These are phyloP conservation scores for Eupithecia tripunctaria DNA, from an alignment of 2,888 invertebrate species.

Conservation along the genomic window DNA sequence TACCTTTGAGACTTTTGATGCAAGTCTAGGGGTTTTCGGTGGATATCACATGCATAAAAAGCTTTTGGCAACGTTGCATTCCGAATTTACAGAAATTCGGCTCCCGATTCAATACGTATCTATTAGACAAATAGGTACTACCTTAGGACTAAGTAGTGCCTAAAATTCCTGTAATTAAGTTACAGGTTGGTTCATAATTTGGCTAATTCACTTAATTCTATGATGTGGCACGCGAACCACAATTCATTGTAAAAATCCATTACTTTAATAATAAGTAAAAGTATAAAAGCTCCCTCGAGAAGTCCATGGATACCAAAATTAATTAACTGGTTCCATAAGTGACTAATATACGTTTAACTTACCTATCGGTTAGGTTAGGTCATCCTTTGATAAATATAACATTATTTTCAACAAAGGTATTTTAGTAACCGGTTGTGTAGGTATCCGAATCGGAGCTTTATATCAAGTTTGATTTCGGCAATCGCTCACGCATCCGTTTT, in stretches of 20 bases:
- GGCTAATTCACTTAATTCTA: not conserved
- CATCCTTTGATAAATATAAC: not conserved
- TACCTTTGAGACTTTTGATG: too few species aligned
- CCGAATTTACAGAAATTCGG: too few species aligned
- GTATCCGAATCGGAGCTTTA: not conserved
- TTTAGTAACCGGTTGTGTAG: conserved; percentile 11
- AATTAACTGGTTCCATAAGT: not conserved
- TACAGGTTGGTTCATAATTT: not conserved
- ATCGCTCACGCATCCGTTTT: not conserved
- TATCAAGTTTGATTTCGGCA: conserved; percentile 7
- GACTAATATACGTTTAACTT: not conserved
- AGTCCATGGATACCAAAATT: not conserved
- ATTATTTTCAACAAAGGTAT: not conserved
- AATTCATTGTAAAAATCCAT: not conserved
- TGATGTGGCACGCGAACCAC: not conserved
- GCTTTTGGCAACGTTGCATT: too few species aligned
- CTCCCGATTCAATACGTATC: too few species aligned
- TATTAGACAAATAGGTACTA: too few species aligned
- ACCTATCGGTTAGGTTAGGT: not conserved
- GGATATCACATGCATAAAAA: too few species aligned
- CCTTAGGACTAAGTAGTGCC: not conserved
- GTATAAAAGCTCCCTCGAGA: not conserved
- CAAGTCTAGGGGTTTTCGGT: too few species aligned
- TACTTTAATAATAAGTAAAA: not conserved
- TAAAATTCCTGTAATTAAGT: not conserved